A percentile compares a stretch with the other conserved stretches of the same genome.
Conservation (phyloP, 2,797 vertebrate genomes). For the Hydrolagus colliei region DNA sequence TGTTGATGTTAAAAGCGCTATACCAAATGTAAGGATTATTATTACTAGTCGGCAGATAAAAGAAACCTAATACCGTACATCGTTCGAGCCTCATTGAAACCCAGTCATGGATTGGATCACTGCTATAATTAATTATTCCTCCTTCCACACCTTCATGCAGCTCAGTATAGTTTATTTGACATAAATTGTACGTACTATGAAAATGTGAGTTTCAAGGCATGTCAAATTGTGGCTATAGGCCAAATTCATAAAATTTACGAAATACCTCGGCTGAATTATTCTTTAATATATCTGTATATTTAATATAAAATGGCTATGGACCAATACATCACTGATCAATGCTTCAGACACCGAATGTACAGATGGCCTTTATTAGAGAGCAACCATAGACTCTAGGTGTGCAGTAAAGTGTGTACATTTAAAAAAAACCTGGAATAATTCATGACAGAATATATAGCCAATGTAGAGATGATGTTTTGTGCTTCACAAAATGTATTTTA, state of each 20-base stretch:
- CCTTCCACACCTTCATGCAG: background rate
- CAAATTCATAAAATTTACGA: background rate
- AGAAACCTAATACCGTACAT: too few relatives aligned
- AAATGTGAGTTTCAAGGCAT: background rate
- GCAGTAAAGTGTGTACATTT: background rate
- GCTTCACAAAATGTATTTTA: background rate
- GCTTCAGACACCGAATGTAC: background rate
- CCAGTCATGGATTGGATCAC: too few relatives aligned
- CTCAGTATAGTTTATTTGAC: background rate
- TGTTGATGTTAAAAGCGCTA: too few relatives aligned
- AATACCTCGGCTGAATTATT: conserved; percentile 15
- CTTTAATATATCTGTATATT: background rate
- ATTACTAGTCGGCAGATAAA: too few relatives aligned
- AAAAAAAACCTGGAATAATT: background rate
- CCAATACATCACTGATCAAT: background rate
- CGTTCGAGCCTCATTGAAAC: too few relatives aligned
- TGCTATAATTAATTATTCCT: too few relatives aligned
- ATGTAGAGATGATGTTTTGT: background rate
- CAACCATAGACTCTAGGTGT: background rate
- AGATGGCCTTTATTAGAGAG: background rate
- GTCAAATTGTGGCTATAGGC: background rate
- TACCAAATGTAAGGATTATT: too few relatives aligned
- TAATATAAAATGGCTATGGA: background rate
- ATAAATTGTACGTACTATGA: background rate
- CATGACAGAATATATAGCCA: background rate